Base-by-base conservation (phyloP, 2,113 vertebrate genomes). In the Erpornis zantholeuca region DNA sequence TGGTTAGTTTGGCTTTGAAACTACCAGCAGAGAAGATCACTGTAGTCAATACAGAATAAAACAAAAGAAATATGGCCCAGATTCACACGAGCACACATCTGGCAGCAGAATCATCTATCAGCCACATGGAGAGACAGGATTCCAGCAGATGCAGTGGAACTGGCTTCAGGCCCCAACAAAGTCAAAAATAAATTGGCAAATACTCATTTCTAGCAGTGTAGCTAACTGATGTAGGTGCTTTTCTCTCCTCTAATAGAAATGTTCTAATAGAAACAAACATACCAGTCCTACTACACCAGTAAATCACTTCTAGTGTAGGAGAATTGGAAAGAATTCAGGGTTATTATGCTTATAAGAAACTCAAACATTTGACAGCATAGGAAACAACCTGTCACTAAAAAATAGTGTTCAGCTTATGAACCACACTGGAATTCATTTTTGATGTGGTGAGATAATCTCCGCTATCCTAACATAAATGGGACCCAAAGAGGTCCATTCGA, bases 341-440 rank as follows among this genome's bases (percentile, higher is more conserved):
- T 63, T 88, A 76, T 68, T 92, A 64, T 10, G n/a, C 64, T 80
- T 61, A 52, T 22, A 95, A 88, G 60, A 90, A 95, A 90, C 21
- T 8, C 72, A 93, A 75, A 82, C 19, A 88, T 78, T 72, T 81
- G 79, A 90, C 82, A 94, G 31, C 65, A 81, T 52, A 96, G 86
- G 85, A 95, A 96, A 92, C 88, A 96, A 96, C 87, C 47, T 93
- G 90, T 63, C 59, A 92, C 76, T 88, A 90, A 96, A 93, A 92
- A 68, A 78, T 0, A 92, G 72, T 1, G 13, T 78, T 84, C 38
- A 53, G 87, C 33, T 75, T 64, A 75, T 33, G 68, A 94, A 80
- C 64, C 56, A 49, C 56, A 33, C 40, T 84, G 61, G 40, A 91
- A 79, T 72, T 84, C 0, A 60, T 92, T 88, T 92, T 86, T 10